These are phyloP conservation scores for Tetramorium parvispinum DNA, from an alignment of 1,140 invertebrate species.

Conservation along the genomic window DNA sequence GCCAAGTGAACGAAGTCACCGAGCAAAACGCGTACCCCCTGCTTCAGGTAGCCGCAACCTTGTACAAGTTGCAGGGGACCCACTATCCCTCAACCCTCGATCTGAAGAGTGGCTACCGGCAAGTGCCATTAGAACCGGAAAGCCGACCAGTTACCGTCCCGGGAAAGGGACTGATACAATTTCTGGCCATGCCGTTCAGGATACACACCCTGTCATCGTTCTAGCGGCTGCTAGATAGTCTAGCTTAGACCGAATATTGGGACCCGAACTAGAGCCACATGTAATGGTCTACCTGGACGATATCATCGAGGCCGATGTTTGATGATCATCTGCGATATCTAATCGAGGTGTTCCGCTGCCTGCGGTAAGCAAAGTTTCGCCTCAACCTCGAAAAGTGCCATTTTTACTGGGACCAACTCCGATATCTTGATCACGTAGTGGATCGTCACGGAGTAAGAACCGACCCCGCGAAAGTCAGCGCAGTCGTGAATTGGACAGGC, in stretches of 20 bases:
- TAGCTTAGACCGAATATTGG: neutral
- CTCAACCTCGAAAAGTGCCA: constrained; percentile 71
- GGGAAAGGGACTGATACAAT: no score
- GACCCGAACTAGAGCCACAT: neutral
- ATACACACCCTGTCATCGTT: neutral
- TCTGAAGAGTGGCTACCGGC: no score
- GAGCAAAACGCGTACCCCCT: neutral
- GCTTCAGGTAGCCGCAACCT: neutral
- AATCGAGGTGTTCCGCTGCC: constrained; percentile 48
- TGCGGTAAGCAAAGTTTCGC: constrained; percentile 58
- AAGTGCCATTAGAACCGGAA: neutral
- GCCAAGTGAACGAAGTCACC: neutral
- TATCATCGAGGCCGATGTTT: neutral
- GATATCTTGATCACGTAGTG: constrained; percentile 75
- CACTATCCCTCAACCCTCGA: neutral
- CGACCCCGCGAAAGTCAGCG: constrained; percentile 77
- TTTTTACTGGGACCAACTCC: constrained; percentile 55
- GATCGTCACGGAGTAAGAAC: constrained; percentile 74
- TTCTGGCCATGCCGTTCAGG: no score
- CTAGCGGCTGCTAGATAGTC: neutral
- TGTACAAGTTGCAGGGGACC: neutral
- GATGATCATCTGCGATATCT: constrained; percentile 65
- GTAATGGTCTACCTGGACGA: neutral
- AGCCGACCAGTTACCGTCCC: neutral
- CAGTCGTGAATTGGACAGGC: constrained; percentile 74